phyloP scores from a whole-genome alignment of 2,888 invertebrate species.

The Crematogaster levior region DNA sequence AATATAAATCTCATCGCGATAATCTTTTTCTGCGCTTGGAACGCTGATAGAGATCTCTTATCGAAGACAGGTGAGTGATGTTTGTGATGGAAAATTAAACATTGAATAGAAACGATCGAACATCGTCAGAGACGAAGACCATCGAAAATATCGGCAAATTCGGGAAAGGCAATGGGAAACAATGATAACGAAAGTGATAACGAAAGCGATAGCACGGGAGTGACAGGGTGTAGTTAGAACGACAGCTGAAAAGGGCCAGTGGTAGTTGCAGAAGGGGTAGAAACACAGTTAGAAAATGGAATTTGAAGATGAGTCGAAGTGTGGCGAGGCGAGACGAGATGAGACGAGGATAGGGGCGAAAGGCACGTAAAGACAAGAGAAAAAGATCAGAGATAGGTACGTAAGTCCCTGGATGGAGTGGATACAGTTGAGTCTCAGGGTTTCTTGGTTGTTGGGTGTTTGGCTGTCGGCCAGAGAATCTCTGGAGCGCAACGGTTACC shows the following conservation, averaged over 20 bases:
- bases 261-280: constrained; percentile 32
- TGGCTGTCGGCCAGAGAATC: constrained; percentile 80
- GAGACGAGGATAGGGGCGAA: constrained; percentile 51
- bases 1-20: constrained; percentile 15
- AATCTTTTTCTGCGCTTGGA: constrained; percentile 45
- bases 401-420: constrained; percentile 69
- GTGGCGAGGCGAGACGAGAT: constrained; percentile 49
- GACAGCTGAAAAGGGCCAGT: constrained; percentile 62
- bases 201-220: constrained; percentile 51
- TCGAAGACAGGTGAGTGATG: constrained; percentile 57
- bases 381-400: constrained; percentile 62
- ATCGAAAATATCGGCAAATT: not conserved
- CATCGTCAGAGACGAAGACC: not conserved
- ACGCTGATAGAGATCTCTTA: constrained; percentile 63
- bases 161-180: constrained; percentile 19
- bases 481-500: constrained; percentile 78
- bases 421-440: constrained; percentile 74
- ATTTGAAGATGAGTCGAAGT: constrained; percentile 63
- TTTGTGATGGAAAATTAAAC: constrained; percentile 13
- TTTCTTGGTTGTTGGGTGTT: constrained; percentile 80
- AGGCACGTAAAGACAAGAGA: constrained; percentile 50
- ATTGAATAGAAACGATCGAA: constrained; percentile 13
- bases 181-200: constrained; percentile 61
- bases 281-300: constrained; percentile 68
- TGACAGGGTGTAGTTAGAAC: constrained; percentile 60